phyloP scores from a whole-genome alignment of 2,888 invertebrate genomes.

The Pristionchus japonicus region DNA sequence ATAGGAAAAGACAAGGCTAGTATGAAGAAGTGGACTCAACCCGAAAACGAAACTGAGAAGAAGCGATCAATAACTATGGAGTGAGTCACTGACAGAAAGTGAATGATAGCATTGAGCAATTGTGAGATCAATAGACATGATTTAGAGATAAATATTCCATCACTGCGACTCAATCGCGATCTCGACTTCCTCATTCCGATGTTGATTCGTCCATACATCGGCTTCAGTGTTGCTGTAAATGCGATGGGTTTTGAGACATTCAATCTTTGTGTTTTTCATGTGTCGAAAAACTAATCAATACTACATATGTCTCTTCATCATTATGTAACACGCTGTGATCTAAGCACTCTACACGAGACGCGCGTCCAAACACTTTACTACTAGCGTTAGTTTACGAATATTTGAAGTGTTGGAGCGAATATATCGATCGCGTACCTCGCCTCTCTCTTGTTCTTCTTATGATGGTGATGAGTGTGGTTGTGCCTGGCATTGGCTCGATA shows the following conservation, averaged over 20 bases:
- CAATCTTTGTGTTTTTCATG: no score
- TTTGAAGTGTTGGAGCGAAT: no score
- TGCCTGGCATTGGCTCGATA: conserved; percentile 68
- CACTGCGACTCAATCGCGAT: neutral
- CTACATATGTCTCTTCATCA: no score
- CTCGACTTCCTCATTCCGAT: neutral
- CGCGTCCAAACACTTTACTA: no score
- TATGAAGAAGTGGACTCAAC: neutral
- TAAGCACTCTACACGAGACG: no score
- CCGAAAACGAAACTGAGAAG: neutral
- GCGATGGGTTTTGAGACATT: neutral
- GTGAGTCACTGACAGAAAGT: neutral
- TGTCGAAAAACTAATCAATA: no score
- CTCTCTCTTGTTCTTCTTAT: neutral
- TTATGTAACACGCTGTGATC: no score
- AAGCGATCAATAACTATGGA: neutral
- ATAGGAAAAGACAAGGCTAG: neutral
- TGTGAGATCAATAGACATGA: neutral
- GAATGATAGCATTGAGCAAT: neutral
- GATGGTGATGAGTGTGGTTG: conserved; percentile 6
- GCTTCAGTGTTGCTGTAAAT: neutral
- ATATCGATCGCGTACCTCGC: no score
- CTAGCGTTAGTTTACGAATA: no score
- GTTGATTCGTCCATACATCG: neutral
- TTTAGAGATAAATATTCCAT: neutral